Evolutionary conservation across 2,113 vertebrate genomes (phyloP), one percentile per base, ranked within the genome.

Genomic region (Gallinago undulata): DNA sequence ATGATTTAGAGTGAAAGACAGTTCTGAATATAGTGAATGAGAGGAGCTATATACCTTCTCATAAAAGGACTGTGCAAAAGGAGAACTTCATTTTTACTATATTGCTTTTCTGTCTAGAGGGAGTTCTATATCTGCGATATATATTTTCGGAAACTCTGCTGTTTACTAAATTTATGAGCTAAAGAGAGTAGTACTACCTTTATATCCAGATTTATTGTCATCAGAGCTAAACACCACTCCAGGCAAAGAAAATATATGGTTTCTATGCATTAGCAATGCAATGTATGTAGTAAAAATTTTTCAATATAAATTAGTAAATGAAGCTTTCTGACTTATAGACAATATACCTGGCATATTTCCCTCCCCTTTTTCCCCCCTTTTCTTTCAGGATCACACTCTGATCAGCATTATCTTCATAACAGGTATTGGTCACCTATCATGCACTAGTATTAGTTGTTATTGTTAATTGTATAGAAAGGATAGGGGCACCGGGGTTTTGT

Each of bases 161-260:
- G 84, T 89, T 92, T 77, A 83, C 66, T 91, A 75, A 77, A 97
- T 97, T 98, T 96, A 98, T 96, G 93, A 67, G 67, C 82, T 82
- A 48, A 66, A 91, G 91, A 80, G 68, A 86, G 33, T 68, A 75
- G 91, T 64, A 50, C 73, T 92, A 77, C 28, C 28, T 41, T 48
- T 50, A 63, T 68, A 35, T 24, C 30, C 27, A 94, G 81, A 96
- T 94, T 64, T 55, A 92, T 37, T 89, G 62, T 85, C 80, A 69
- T 60, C 30, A 39, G 63, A 62, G 41, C 57, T 81, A 66, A 84
- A 84, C 16, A 57, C 27, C 4, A 48, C 60, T 35, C n/a, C 33
- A n/a, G 68, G 64, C 22, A 92, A 79, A 35, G 37, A 73, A 96
- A 67, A 94, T 56, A 84, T 60, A 86, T 41, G 68, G 43, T 86